Evolutionary conservation across 2,797 vertebrate genomes (phyloP).

Genomic region (Rallus crepitans): DNA sequence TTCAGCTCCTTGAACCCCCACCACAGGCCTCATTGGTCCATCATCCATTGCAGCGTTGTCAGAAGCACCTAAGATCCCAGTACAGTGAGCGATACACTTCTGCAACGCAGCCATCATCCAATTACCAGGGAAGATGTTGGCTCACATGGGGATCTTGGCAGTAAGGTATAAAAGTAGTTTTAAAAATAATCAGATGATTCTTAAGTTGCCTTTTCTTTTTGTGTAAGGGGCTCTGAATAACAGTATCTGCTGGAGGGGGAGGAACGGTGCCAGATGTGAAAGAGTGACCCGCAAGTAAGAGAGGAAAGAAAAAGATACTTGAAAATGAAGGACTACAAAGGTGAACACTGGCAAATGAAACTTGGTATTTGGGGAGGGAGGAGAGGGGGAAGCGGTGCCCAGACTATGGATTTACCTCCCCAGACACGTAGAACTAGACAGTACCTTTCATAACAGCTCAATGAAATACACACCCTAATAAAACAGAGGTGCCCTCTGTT

Average conservation of each 20-base stretch:
- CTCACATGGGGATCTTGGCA: neutral
- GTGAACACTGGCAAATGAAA: neutral
- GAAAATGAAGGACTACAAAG: neutral
- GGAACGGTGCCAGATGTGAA: neutral
- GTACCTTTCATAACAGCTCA: neutral
- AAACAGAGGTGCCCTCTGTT: neutral
- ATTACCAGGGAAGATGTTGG: neutral
- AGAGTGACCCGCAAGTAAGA: neutral
- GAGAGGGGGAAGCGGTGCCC: neutral
- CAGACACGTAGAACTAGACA: neutral
- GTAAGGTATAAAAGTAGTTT: neutral
- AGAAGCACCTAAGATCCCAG: neutral
- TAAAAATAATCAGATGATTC: neutral
- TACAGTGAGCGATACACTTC: neutral
- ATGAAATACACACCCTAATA: conserved; percentile 1
- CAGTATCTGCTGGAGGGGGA: neutral
- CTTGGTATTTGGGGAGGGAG: neutral
- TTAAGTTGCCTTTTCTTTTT: neutral
- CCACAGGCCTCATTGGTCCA: neutral
- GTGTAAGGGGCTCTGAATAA: neutral
- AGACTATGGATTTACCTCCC: neutral
- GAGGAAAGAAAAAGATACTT: neutral
- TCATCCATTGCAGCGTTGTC: neutral
- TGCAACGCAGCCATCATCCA: neutral
- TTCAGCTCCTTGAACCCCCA: neutral